These are phyloP conservation scores for Drosophila anceps DNA, from an alignment of 2,888 invertebrate species.

Conservation along the genomic window DNA sequence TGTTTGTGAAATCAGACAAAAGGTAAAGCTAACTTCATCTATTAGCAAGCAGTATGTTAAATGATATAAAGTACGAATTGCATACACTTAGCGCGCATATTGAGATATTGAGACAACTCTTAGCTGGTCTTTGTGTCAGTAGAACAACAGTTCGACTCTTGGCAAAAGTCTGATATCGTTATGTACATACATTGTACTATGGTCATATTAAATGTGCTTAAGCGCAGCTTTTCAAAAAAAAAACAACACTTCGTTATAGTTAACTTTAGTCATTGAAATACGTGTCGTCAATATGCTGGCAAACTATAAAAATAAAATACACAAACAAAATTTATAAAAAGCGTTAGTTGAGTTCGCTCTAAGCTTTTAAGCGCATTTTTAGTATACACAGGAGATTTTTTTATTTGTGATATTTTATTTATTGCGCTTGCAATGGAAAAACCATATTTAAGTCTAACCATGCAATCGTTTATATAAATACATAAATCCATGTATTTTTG, in stretches of 20 bases:
- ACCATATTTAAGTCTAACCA: slow-evolving; percentile 47
- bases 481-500: slow-evolving; percentile 42
- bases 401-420: slow-evolving; percentile 33
- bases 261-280: slow-evolving; percentile 19
- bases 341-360: slow-evolving; percentile 29
- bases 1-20: background rate
- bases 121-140: background rate
- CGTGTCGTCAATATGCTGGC: slow-evolving; percentile 25
- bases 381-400: slow-evolving; percentile 51
- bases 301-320: slow-evolving; percentile 12
- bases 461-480: slow-evolving; percentile 43
- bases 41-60: background rate
- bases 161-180: background rate
- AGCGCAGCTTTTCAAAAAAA: background rate
- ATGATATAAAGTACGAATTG: background rate
- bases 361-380: slow-evolving; percentile 73
- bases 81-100: background rate
- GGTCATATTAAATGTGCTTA: slow-evolving; percentile 1
- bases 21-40: background rate
- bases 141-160: background rate
- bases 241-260: background rate
- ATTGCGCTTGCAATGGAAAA: slow-evolving; percentile 34
- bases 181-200: background rate
- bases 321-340: slow-evolving; percentile 18
- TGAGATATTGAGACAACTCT: background rate